phyloP scores from a whole-genome alignment of 2,888 invertebrate species.

The Ophion slaviceki region DNA sequence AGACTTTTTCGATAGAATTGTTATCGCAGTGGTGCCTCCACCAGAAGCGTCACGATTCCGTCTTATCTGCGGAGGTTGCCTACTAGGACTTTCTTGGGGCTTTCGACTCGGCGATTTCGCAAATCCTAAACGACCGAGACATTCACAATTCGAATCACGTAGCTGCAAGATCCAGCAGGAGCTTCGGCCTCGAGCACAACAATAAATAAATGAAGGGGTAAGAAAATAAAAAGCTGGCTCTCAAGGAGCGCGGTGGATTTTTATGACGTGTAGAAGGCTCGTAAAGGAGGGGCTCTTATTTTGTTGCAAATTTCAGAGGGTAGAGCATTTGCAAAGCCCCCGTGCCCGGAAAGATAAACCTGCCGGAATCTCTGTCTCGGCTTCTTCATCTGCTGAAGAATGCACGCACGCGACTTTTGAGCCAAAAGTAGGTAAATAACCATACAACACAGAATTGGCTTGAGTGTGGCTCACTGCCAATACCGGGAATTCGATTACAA shows the following conservation, averaged over 20 bases:
- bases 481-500: constrained; percentile 63
- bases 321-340: constrained; percentile 47
- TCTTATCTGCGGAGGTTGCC: not conserved
- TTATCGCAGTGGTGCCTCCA: not conserved
- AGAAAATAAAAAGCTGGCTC: constrained; percentile 24
- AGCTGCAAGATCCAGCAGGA: constrained; percentile 4
- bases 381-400: constrained; percentile 5
- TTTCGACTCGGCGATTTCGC: not conserved
- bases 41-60: not conserved
- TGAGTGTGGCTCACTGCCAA: constrained; percentile 64
- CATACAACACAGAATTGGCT: constrained; percentile 40
- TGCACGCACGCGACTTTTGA: constrained; percentile 6
- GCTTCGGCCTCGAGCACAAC: constrained; percentile 9
- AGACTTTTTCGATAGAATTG: not conserved
- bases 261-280: constrained; percentile 14
- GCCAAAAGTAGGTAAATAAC: constrained; percentile 32
- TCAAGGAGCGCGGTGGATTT: constrained; percentile 7
- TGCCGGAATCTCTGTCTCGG: constrained; percentile 20
- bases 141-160: constrained; percentile 46
- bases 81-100: not conserved
- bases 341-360: constrained; percentile 59
- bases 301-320: constrained; percentile 40
- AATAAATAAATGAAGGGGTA: constrained; percentile 42
- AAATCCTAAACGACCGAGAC: not conserved
- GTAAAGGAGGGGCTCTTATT: not conserved